Evolutionary conservation across 2,888 invertebrate genomes (phyloP).

Genomic region (Agriopis leucophaearia): DNA sequence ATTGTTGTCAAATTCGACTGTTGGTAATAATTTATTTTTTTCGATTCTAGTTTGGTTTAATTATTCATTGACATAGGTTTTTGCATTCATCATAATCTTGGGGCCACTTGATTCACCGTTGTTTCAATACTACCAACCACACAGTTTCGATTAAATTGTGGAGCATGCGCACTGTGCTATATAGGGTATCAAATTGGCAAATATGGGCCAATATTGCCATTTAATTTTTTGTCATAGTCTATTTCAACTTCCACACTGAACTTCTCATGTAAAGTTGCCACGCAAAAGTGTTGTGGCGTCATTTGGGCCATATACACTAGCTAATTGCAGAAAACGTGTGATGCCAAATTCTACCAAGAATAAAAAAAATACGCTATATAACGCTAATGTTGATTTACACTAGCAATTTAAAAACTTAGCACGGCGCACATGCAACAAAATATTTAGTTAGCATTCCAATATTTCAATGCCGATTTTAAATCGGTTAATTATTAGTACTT

Average conservation of each 20-base stretch:
- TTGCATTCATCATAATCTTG: conserved; percentile 39
- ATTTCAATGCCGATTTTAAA: conserved; percentile 35
- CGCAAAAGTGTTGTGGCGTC: not conserved
- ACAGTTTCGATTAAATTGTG: conserved; percentile 33
- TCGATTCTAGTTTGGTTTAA: not conserved
- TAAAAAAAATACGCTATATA: not conserved
- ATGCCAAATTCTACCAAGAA: conserved; percentile 1
- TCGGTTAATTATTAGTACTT: conserved; percentile 7
- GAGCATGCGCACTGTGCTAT: not conserved
- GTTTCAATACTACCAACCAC: conserved; percentile 43
- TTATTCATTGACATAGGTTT: conserved; percentile 16
- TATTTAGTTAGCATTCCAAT: not conserved
- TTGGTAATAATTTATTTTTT: not conserved
- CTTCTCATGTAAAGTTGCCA: not conserved
- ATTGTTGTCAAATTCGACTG: not conserved
- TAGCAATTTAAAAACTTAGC: not conserved
- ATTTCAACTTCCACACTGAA: conserved; percentile 5
- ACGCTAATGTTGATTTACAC: not conserved
- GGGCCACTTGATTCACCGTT: conserved; percentile 52
- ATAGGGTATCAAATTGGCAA: not conserved
- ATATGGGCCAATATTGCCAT: not conserved
- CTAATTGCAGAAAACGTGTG: not conserved
- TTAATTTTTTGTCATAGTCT: not conserved
- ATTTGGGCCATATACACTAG: not conserved
- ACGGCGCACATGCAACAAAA: conserved; percentile 6